Evolutionary conservation across 2,888 invertebrate species (phyloP), one percentile per base, ranked within the genome.

Genomic region (Dicycla oo): DNA sequence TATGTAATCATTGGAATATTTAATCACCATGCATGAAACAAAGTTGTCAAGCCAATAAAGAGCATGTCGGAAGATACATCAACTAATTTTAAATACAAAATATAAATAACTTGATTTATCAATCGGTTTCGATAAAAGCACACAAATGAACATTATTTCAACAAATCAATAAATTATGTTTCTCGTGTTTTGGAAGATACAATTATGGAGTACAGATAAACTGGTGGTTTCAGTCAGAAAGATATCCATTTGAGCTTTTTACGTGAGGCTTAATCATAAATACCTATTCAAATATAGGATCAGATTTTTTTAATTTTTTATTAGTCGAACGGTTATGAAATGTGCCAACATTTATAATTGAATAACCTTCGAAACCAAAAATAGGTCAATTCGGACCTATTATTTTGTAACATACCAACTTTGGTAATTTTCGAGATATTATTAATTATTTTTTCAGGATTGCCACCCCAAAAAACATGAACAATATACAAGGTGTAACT

Each of bases 71-170:
- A 30, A 61, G 49, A 51, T 38, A 51, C 26, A 26, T 43, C 10
- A 18, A 47, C 20, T n/a, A 56, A 45, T 20, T 43, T 47, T 3
- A 43, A 56, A 56, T n/a, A 71, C 43, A 64, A 53, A 38, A 38
- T 8, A 40, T 54, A 49, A 45, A 43, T 43, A 78, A 38, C 34
- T 20, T 34, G 20, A 43, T 54, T 30, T 15, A 57, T 70, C 30
- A 67, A 83, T 75, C 78, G 45, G 79, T 82, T 82, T 86, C 86
- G 86, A 86, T 86, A 86, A 80, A 76, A 81, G 77, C 66, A 78
- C 80, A 78, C 70, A 71, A 34, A 73, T 72, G n/a, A 68, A 75
- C 61, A 73, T 61, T 30, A 26, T 23, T 57, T 72, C 40, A 57
- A 49, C 18, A 69, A 75, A 77, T 80, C 77, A 77, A 81, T 78